Evolutionary conservation across 2,113 vertebrate species (phyloP).

Genomic region (Istiophorus platypterus): DNA sequence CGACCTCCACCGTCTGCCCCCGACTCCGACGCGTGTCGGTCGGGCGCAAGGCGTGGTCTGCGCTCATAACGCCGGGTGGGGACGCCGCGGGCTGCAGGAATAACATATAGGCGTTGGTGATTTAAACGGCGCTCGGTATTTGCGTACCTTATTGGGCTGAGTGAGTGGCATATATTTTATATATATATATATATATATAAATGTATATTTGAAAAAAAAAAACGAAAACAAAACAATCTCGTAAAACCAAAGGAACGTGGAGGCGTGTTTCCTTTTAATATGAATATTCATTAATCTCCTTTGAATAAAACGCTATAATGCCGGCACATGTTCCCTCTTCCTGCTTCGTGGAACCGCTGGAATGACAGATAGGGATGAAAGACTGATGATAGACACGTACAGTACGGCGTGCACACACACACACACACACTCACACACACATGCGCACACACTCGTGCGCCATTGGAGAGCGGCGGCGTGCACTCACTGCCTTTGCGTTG

Average conservation of each 20-base stretch:
- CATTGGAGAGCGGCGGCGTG: constrained; percentile 22
- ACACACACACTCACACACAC: constrained; percentile 4
- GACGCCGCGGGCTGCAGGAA: constrained; percentile 61
- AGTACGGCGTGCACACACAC: background rate
- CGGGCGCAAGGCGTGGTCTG: constrained; percentile 21
- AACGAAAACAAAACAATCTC: constrained; percentile 50
- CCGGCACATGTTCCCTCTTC: constrained; percentile 51
- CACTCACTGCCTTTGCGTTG: constrained; percentile 97
- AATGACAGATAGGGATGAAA: constrained; percentile 75
- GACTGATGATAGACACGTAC: constrained; percentile 40
- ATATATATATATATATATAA: no score
- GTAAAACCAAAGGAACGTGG: no score
- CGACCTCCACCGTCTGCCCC: constrained; percentile 73
- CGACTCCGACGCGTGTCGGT: no score
- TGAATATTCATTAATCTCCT: constrained; percentile 79
- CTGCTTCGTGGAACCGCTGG: constrained; percentile 43
- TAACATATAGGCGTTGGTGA: constrained; percentile 55
- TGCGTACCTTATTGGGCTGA: no score
- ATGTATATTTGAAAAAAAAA: no score
- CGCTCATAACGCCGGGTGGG: constrained; percentile 61
- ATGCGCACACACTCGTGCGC: constrained; percentile 15
- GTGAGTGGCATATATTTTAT: no score
- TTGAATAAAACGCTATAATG: constrained; percentile 64
- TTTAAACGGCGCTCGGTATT: no score
- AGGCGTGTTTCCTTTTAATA: constrained; percentile 60